Evolutionary conservation across 2,797 vertebrate species (phyloP).

Genomic region (Petrocephalus schoutedeni): DNA sequence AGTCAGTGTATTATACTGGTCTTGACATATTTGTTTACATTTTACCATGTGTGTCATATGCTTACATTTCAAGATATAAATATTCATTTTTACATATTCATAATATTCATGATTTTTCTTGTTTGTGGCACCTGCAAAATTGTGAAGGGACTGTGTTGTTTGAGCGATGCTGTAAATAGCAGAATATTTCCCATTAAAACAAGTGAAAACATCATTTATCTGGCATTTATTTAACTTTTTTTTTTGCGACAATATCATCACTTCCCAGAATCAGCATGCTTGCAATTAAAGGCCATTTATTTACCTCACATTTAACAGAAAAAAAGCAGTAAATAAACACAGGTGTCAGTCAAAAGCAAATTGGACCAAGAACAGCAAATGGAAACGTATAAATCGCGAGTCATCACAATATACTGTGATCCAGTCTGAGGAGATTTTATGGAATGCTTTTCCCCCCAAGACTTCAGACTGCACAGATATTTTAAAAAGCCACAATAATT

Average conservation of each 20-base stretch:
- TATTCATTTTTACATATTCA: background rate
- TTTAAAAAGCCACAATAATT: slow-evolving; percentile 32
- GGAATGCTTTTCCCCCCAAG: slow-evolving; percentile 37
- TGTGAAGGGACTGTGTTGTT: slow-evolving; percentile 9
- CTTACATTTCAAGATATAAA: background rate
- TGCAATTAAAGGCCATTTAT: slow-evolving; percentile 24
- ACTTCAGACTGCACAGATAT: slow-evolving; percentile 36
- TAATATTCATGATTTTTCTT: background rate
- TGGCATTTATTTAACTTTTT: slow-evolving; percentile 9
- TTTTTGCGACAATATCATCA: slow-evolving; percentile 12
- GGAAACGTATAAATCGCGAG: slow-evolving; percentile 15
- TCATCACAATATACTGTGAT: slow-evolving; percentile 27
- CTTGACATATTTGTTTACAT: background rate
- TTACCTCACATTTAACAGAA: slow-evolving; percentile 21
- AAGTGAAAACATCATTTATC: slow-evolving; percentile 11
- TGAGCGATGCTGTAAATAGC: slow-evolving; percentile 14
- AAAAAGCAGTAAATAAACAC: slow-evolving; percentile 12
- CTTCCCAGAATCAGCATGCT: slow-evolving; percentile 15
- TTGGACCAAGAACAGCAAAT: background rate
- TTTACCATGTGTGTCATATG: background rate
- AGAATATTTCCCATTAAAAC: slow-evolving; percentile 23
- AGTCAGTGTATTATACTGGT: background rate
- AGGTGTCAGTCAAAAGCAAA: slow-evolving; percentile 17
- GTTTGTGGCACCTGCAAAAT: background rate
- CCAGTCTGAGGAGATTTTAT: slow-evolving; percentile 23